These are phyloP conservation scores for Gorilla gorilla DNA, from an alignment of 2,113 vertebrate genomes.

Conservation along the genomic window DNA sequence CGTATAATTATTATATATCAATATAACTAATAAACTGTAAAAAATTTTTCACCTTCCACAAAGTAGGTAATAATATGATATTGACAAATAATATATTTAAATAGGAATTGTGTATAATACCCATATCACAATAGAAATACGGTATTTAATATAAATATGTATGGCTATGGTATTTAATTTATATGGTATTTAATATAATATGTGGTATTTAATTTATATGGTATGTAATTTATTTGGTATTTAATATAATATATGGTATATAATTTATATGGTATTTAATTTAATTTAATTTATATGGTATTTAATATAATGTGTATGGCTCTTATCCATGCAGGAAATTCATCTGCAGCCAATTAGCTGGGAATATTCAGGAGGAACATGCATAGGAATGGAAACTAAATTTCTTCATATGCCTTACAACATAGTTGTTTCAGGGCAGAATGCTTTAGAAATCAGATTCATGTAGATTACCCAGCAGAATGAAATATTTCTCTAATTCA, in stretches of 20 bases:
- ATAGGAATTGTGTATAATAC: background rate
- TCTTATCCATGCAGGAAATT: constrained; percentile 29
- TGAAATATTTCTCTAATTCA: constrained; percentile 41
- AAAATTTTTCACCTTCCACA: background rate
- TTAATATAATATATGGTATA: too few relatives aligned
- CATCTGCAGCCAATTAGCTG: constrained; percentile 65
- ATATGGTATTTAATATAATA: too few relatives aligned
- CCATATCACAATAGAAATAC: background rate
- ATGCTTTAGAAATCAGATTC: constrained; percentile 35
- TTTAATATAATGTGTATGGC: background rate
- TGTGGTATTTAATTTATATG: too few relatives aligned
- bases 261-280: too few relatives aligned
- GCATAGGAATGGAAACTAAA: constrained; percentile 36
- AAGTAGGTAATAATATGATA: background rate
- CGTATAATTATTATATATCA: background rate
- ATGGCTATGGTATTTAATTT: too few relatives aligned
- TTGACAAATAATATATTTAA: constrained; percentile 40
- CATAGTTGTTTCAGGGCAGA: constrained; percentile 23
- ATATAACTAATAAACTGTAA: background rate
- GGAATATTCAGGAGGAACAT: constrained; percentile 46
- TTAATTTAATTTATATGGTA: too few relatives aligned
- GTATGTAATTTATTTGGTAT: too few relatives aligned
- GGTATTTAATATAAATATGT: background rate
- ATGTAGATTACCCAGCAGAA: background rate
- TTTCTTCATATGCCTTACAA: constrained; percentile 18